Evolutionary conservation across 2,113 vertebrate species (phyloP).

Genomic region (Epinephelus moara): DNA sequence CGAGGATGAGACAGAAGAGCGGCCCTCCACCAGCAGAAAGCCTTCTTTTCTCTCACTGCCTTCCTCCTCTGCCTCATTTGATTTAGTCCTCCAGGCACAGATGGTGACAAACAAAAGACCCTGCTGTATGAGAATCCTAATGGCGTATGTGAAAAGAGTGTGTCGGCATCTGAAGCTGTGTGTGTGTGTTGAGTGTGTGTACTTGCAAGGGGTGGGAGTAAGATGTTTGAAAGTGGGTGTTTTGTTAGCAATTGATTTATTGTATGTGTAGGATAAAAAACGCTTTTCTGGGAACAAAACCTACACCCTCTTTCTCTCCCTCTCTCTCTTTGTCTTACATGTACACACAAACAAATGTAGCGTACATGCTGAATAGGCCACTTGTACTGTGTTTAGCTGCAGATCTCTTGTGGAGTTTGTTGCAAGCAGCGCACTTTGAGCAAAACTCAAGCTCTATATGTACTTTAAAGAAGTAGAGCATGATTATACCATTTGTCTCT

Average conservation of each 20-base stretch:
- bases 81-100: constrained; percentile 66
- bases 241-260: constrained; percentile 67
- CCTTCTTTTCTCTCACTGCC: constrained; percentile 54
- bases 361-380: constrained; percentile 39
- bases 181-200: neutral
- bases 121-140: constrained; percentile 59
- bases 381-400: constrained; percentile 24
- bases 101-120: constrained; percentile 69
- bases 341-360: constrained; percentile 37
- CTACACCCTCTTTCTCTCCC: constrained; percentile 2
- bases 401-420: constrained; percentile 34
- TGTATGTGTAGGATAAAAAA: constrained; percentile 61
- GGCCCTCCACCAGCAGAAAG: constrained; percentile 60
- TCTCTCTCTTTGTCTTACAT: constrained; percentile 25
- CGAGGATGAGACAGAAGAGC: constrained; percentile 48
- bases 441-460: constrained; percentile 14
- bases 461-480: constrained; percentile 22
- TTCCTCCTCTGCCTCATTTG: constrained; percentile 66
- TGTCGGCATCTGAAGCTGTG: constrained; percentile 23
- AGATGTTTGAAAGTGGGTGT: constrained; percentile 51
- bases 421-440: constrained; percentile 37
- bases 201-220: constrained; percentile 29
- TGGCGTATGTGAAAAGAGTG: constrained; percentile 57
- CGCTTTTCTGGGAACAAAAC: constrained; percentile 55
- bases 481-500: constrained; percentile 30